A percentile compares a stretch with the other conserved stretches of the same genome.
Evolutionary conservation across 2,888 invertebrate species (phyloP).

Genomic region (Eupithecia tripunctaria): DNA sequence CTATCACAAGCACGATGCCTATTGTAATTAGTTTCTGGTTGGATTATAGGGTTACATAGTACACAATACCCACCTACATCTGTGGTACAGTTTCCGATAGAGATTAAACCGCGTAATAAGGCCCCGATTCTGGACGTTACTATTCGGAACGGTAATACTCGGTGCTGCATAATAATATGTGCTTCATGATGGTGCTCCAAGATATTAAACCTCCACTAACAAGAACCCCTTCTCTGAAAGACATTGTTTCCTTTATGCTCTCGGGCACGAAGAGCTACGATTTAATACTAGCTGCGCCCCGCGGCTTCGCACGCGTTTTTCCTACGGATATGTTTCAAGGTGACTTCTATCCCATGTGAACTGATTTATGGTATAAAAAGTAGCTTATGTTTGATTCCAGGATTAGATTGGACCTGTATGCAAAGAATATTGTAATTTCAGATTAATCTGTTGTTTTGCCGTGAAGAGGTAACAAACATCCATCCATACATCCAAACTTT

Average conservation of each 20-base stretch:
- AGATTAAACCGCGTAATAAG: slow-evolving; percentile 9
- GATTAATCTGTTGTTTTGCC: too few relatives aligned
- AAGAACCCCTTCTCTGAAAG: background rate
- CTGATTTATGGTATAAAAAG: too few relatives aligned
- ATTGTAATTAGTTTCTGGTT: slow-evolving; percentile 14
- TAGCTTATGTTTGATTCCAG: too few relatives aligned
- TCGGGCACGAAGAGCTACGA: background rate
- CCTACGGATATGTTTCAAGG: too few relatives aligned
- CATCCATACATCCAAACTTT: too few relatives aligned
- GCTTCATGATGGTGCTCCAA: too few relatives aligned
- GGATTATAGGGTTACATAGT: slow-evolving; percentile 13
- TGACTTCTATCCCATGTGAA: too few relatives aligned
- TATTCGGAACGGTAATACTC: background rate
- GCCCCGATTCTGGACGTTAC: background rate
- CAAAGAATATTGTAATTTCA: too few relatives aligned
- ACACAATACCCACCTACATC: background rate
- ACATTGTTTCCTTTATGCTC: background rate
- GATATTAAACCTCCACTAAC: background rate
- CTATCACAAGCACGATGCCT: background rate
- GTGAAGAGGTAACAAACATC: too few relatives aligned
- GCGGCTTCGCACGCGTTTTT: too few relatives aligned
- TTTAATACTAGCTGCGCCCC: too few relatives aligned
- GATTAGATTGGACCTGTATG: too few relatives aligned
- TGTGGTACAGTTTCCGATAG: background rate
- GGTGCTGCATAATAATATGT: background rate